Conservation (phyloP, 2,888 invertebrate genomes). For the Anthrax anthrax region DNA sequence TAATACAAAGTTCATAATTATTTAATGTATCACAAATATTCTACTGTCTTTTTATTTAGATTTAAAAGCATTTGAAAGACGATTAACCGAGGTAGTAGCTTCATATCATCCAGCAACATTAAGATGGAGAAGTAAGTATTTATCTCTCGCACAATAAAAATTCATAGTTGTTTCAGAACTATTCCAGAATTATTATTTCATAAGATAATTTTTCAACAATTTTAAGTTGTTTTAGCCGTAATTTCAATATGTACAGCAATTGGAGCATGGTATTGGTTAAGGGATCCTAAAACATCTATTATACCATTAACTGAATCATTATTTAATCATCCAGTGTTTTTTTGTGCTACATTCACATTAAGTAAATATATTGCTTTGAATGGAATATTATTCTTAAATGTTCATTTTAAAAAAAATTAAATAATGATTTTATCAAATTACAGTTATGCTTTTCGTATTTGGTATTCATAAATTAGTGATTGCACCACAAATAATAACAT, state of each 20-base stretch:
- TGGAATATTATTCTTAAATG: not conserved
- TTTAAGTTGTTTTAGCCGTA: slow-evolving; percentile 67
- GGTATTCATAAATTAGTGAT: slow-evolving; percentile 95
- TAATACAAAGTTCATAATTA: too few species aligned
- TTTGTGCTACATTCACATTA: slow-evolving; percentile 68
- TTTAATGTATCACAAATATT: too few species aligned
- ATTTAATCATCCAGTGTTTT: slow-evolving; percentile 88
- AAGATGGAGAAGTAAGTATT: slow-evolving; percentile 81
- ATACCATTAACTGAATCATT: slow-evolving; percentile 83
- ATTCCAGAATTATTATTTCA: too few species aligned
- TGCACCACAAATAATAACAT: slow-evolving; percentile 89
- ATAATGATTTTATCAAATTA: not conserved
- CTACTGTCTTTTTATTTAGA: slow-evolving; percentile 43
- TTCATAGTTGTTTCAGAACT: too few species aligned
- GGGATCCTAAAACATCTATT: slow-evolving; percentile 84
- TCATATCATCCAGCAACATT: slow-evolving; percentile 88
- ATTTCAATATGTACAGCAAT: slow-evolving; percentile 83
- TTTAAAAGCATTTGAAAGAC: slow-evolving; percentile 93
- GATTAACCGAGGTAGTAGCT: slow-evolving; percentile 92
- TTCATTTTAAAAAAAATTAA: not conserved
- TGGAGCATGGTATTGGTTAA: slow-evolving; percentile 92
- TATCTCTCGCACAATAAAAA: too few species aligned
- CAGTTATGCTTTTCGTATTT: slow-evolving; percentile 73
- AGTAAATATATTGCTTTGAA: slow-evolving; percentile 38
- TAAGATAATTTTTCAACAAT: too few species aligned